Evolutionary conservation across 2,797 vertebrate genomes (phyloP), one percentile per base, ranked within the genome.

Genomic region (Mus caroli): DNA sequence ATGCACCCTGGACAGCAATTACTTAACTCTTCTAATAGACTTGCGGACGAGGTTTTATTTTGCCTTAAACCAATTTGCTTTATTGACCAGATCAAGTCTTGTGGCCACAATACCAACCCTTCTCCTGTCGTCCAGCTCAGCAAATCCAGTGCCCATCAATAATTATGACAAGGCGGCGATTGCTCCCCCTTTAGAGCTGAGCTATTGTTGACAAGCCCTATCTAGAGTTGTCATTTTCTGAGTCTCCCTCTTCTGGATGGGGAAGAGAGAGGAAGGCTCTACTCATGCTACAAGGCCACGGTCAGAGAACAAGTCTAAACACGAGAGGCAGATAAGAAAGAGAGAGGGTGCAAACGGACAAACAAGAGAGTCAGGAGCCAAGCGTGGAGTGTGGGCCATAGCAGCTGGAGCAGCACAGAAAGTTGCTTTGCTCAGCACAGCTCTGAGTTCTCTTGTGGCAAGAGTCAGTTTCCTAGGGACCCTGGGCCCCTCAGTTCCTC

Each of bases 1-100:
- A 31, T 28, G 90, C 95, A 90, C 93, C 90, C 96, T 85, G 94
- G 94, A 95, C 71, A 77, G 96, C 97, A 94, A 91, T 96, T 97
- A 97, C 97, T 97, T 97, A 94, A 93, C 96, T 96, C 97, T 91
- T 97, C 96, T 86, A 97, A 97, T 90, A 87, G 0, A 71, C 83
- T 94, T 96, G 95, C 1, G 62, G 95, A 76, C 22, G 34, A 40
- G 87, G 93, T 82, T 97, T 98, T 97, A 93, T 96, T 97, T 98
- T 96, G 94, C 90, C 89, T 96, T 96, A 96, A 97, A 96, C 96
- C 97, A 94, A 92, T 98, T 97, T 94, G 94, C 91, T 96, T 96
- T 97, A 97, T 97, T 97, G 98, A 98, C 97, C 94, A 91, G 88
- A 97, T 90, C 86, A 84, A 97, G 94, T 94, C 96, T 46, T 83